A percentile compares a stretch with the other conserved stretches of the same genome.
These are phyloP conservation scores for Planiliza haematocheilus DNA, from an alignment of 2,113 vertebrate genomes.

Conservation along the genomic window DNA sequence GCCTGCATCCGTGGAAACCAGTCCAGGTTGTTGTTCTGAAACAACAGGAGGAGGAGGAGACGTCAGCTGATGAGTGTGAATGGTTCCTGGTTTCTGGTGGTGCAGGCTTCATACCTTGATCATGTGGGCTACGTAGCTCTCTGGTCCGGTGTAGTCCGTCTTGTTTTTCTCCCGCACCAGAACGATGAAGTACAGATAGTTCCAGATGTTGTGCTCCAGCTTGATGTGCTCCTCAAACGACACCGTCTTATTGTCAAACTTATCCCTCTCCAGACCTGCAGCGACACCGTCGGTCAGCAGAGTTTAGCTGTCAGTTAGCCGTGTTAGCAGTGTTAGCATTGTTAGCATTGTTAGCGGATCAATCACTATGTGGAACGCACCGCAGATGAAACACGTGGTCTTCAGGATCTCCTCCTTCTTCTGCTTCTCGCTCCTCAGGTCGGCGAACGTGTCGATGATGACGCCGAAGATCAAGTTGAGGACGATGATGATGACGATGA, in stretches of 20 bases:
- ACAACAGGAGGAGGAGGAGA: background rate
- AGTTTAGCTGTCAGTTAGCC: no score
- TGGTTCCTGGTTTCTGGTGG: rapidly evolving
- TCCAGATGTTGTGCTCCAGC: constrained; percentile 98
- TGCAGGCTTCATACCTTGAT: constrained; percentile 84
- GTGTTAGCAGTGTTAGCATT: no score
- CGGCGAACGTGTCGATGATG: constrained; percentile 98
- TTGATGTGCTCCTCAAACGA: constrained; percentile 98
- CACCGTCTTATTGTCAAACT: constrained; percentile 99
- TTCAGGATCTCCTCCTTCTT: constrained; percentile 98
- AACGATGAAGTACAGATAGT: constrained; percentile 98
- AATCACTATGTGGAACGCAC: constrained; percentile 69
- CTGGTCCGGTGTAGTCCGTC: constrained; percentile 96
- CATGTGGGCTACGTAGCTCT: constrained; percentile 98
- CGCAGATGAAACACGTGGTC: constrained; percentile 97
- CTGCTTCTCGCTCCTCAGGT: constrained; percentile 96
- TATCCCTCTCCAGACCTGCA: constrained; percentile 95
- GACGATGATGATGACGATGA: constrained; percentile 98
- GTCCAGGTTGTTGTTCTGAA: constrained; percentile 95
- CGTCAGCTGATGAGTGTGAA: background rate
- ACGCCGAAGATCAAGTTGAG: constrained; percentile 98
- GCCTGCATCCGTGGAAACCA: constrained; percentile 99
- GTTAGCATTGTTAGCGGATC: background rate
- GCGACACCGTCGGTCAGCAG: background rate
- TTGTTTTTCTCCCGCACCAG: constrained; percentile 95